Base-by-base conservation (phyloP, 1,140 invertebrate genomes). In the Tetragnatha versicolor region DNA sequence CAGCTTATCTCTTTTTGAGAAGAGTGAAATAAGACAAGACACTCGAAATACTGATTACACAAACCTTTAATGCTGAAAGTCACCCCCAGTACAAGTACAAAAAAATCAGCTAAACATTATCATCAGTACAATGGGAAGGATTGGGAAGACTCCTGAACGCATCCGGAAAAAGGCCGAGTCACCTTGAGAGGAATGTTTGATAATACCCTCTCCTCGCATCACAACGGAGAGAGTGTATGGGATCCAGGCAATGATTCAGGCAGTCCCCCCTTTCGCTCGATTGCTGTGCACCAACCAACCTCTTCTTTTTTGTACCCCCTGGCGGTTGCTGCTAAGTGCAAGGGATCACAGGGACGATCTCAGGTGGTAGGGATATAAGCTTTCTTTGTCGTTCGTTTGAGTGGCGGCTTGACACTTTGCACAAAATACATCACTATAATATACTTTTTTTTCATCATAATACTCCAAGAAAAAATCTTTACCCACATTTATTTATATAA, bases 21-120 rank as follows among this genome's bases (percentile, higher is more conserved):
- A 61, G 33, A 61, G 29, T 35, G 29, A 53, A 76, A 76, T 42
- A 65, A 77, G 47, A 27, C 27, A 66, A 47, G 14, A 65, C 6
- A 39, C n/a, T 9, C 1, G 33, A 6, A 27, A 33, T 42, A 65
- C 60, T 49, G 73, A 77, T 77, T 77, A 77, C 73, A 77, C 73
- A 77, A 77, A 63, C 42, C 73, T 77, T 77, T 77, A 77, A 77
- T 77, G 73, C 60, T 77, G 73, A 65, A 77, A 77, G 45, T 77
- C 35, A 49, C 61, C 61, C 73, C 73, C 70, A 77, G 47, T 77
- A 77, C 73, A 77, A 77, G 66, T 49, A 66, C 73, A 66, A 27
- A 27, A 53, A 25, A 73, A 53, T 51, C 69, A 51, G 33, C 69
- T 29, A 60, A 72, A 39, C 29, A 55, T 60, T 51, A 20, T 17